Base-by-base conservation (phyloP, 2,113 vertebrate species). In the Arvicanthis niloticus region DNA sequence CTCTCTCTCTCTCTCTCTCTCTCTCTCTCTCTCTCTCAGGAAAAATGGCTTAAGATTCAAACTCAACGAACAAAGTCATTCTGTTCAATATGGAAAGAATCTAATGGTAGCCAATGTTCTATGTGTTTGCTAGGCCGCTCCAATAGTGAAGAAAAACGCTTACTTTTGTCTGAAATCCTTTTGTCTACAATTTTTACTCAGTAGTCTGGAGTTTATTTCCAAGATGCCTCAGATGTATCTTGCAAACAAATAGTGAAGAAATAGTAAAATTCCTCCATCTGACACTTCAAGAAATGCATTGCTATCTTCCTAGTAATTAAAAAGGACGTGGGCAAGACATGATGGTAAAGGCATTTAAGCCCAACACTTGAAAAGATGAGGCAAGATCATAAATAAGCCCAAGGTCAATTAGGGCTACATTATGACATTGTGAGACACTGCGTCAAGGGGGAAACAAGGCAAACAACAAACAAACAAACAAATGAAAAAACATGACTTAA, bases 1-100 rank as follows among this genome's bases (percentile, higher is more conserved):
- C 65, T 29, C 53, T 37, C 37, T 6, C 29, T 29, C 26, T 65
- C 62, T 65, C 62, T 62, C 60, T 62, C 60, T 26, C 60, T 62
- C 60, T 26, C 60, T 62, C 60, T 10, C 48, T 51, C n/a, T 95
- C 24, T 76, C n/a, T 91, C 24, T 85, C 70, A 86, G 40, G 70
- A 45, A 88, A 93, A 95, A 45, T 56, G 53, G 7, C 90, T 91
- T 92, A 81, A 92, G 58, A 51, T 75, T 94, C 67, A 96, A 93
- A 89, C 26, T 91, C 48, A 89, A 12, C 81, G n/a, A 91, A 68
- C 56, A 76, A 94, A 22, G 2, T 48, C 65, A 29, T 60, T 72
- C 40, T 51, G 37, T 60, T 96, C 76, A 73, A 34, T 65, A 89
- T 89, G 60, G 62, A 95, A 96, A 94, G 10, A 81, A 15, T 87